A percentile compares a stretch with the other conserved stretches of the same genome.
These are phyloP conservation scores for Drosophila formosana DNA, from an alignment of 2,888 invertebrate species.

Conservation along the genomic window DNA sequence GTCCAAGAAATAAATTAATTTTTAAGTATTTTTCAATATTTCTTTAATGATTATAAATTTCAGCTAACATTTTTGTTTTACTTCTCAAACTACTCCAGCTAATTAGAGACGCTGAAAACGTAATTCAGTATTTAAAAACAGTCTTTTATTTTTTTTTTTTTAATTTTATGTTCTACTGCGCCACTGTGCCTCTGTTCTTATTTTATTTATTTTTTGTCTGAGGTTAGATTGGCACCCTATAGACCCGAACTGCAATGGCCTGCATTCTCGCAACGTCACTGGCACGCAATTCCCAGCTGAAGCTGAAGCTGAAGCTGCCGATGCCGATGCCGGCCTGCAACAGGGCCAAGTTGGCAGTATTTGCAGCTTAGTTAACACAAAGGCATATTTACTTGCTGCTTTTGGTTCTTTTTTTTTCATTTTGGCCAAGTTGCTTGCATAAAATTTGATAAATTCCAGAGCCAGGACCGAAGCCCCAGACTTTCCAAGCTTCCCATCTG, in stretches of 20 bases:
- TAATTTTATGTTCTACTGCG: neutral
- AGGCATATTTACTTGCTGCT: slow-evolving; percentile 66
- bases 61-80: too few species aligned
- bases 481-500: slow-evolving; percentile 25
- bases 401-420: slow-evolving; percentile 19
- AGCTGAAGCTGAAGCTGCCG: neutral
- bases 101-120: too few species aligned
- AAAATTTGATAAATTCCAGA: slow-evolving; percentile 70
- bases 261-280: slow-evolving; percentile 63
- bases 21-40: too few species aligned
- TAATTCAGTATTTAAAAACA: too few species aligned
- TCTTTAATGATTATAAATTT: too few species aligned
- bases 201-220: neutral
- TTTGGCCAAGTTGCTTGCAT: slow-evolving; percentile 64
- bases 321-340: slow-evolving; percentile 2
- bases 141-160: too few species aligned
- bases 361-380: slow-evolving; percentile 76
- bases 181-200: slow-evolving; percentile 10
- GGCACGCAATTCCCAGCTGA: slow-evolving; percentile 30
- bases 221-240: slow-evolving; percentile 64
- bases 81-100: too few species aligned
- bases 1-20: too few species aligned
- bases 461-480: slow-evolving; percentile 22
- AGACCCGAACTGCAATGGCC: slow-evolving; percentile 42
- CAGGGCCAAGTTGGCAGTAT: slow-evolving; percentile 46